A percentile compares a stretch with the other conserved stretches of the same genome.
Evolutionary conservation across 2,113 vertebrate species (phyloP).

Genomic region (Axis porcinus): DNA sequence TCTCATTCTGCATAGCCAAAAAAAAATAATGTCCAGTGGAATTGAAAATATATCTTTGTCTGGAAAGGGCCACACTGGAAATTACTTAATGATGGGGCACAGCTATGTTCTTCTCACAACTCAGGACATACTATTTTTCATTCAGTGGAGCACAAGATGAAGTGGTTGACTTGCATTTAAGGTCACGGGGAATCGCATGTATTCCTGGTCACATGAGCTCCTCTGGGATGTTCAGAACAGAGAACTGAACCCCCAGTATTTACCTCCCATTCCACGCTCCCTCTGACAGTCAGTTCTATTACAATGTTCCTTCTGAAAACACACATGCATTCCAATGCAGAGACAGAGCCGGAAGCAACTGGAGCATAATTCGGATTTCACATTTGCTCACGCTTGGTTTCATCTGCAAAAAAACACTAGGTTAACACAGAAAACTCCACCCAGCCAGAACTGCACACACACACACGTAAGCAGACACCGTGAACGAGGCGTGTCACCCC

Average conservation of each 20-base stretch:
- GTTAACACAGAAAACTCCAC: neutral
- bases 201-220: neutral
- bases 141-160: neutral
- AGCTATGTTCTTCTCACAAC: neutral
- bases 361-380: neutral
- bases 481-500: neutral
- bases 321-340: neutral
- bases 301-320: neutral
- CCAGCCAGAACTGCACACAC: neutral
- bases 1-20: neutral
- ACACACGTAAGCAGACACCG: neutral
- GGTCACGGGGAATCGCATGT: neutral
- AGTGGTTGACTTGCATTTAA: neutral
- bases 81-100: neutral
- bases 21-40: neutral
- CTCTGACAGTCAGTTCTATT: neutral
- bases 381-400: neutral
- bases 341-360: neutral
- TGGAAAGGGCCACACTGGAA: neutral
- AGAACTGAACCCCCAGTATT: neutral
- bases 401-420: neutral
- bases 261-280: neutral
- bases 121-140: neutral
- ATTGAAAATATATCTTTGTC: rapidly evolving
- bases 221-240: neutral